These are phyloP conservation scores for Nyctibius grandis DNA, from an alignment of 2,797 vertebrate genomes.

Conservation along the genomic window DNA sequence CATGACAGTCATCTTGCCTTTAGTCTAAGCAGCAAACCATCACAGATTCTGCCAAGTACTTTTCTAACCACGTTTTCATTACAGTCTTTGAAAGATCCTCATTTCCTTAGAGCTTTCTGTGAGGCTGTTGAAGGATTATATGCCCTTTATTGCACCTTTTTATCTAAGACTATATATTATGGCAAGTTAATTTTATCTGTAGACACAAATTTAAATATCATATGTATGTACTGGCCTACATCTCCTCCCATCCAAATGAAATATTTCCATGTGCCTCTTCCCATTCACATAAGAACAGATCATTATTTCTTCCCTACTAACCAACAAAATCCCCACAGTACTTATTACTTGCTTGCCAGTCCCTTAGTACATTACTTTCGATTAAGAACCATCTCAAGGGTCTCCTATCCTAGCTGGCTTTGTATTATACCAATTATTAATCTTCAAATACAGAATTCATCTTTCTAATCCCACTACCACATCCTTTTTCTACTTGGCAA, in stretches of 20 bases:
- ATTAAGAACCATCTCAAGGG: background rate
- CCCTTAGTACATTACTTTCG: background rate
- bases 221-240: background rate
- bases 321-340: background rate
- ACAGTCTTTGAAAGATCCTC: background rate
- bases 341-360: background rate
- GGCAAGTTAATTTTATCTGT: background rate
- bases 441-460: background rate
- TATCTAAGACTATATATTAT: background rate
- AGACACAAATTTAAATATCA: background rate
- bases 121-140: background rate
- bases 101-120: background rate
- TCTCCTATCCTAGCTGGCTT: background rate
- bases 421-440: background rate
- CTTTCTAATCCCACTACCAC: background rate
- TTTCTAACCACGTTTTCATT: background rate
- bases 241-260: background rate
- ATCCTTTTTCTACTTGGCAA: background rate
- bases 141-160: background rate
- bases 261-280: background rate
- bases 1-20: background rate
- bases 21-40: background rate
- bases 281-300: background rate
- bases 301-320: background rate
- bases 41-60: background rate